Evolutionary conservation across 1,140 invertebrate species (phyloP), one percentile per base, ranked within the genome.

Genomic region (Trichomalopsis sarcophagae): DNA sequence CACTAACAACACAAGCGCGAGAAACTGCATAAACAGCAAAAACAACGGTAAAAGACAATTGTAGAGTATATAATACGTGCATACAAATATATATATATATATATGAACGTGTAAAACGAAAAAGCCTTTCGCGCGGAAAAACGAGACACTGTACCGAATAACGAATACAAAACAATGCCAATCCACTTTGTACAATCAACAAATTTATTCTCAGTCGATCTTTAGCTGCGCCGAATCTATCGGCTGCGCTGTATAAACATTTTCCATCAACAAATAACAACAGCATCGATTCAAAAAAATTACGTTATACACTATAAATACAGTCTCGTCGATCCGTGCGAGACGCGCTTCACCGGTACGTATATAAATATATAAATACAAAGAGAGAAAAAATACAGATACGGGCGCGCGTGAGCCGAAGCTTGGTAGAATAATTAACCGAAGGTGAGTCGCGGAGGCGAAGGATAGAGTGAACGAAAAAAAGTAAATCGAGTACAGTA

Each of bases 51-150:
- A 14, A 9, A 9, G 27, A 82, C 13, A 77, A 47, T 44, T 71
- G 33, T 13, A 47, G 75, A 71, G 36, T 76, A 83, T 66, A 44
- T 14, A 73, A 71, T 23, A 69, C 6, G 23, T 69, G 23, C 50
- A 47, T 2, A 62, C 6, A 17, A 5, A 62, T 21, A 50, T 14
- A 14, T 50, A 4, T 50, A 50, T 17, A 62, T 21, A 50, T 14
- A 14, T 50, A 4, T 50, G 47, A 73, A 66, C 17, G 66, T 66
- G 55, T 23, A 76, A 73, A 27, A 27, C 3, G 71, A 66, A 36
- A 44, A 55, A 81, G 30, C 27, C 27, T 82, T 82, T 82, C n/a
- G 55, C 62, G 74, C 36, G 74, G 81, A 75, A 36, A 82, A 76
- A 82, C 30, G 44, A 83, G 62, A 77, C 9, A 55, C 47, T 21